phyloP scores from a whole-genome alignment of 2,797 vertebrate genomes.

The Smutsia temminckii region DNA sequence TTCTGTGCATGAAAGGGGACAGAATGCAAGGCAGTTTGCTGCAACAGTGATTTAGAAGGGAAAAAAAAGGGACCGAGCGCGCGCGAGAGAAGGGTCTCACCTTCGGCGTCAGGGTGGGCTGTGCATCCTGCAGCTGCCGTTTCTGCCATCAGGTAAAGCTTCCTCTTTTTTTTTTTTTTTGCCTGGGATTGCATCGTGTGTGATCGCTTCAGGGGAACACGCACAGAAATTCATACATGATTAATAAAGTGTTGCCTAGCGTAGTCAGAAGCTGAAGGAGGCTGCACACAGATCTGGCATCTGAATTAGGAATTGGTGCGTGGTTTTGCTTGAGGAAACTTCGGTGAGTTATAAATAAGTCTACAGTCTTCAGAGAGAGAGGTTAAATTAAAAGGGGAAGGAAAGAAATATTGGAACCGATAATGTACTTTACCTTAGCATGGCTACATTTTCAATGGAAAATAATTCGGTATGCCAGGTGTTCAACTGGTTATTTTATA shows the following conservation, averaged over 20 bases:
- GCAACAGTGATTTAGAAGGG: conserved; percentile 58
- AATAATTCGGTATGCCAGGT: neutral
- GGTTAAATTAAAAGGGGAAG: accelerated
- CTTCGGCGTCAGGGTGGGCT: neutral
- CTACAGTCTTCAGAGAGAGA: neutral
- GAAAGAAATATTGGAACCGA: neutral
- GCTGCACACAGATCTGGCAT: accelerated
- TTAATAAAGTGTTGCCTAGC: neutral
- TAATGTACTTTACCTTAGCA: neutral
- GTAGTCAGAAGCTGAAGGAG: neutral
- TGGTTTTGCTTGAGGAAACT: conserved; percentile 77
- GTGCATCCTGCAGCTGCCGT: conserved; percentile 10
- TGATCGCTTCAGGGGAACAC: conserved; percentile 22
- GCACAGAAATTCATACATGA: neutral
- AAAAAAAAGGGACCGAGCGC: neutral
- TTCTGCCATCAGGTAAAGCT: conserved; percentile 79
- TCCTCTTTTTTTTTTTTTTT: neutral
- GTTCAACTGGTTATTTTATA: conserved; percentile 2
- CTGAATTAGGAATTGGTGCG: neutral
- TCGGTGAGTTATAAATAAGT: conserved; percentile 80
- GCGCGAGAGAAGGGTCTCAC: conserved; percentile 51
- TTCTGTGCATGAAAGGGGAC: conserved; percentile 62
- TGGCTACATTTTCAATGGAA: neutral
- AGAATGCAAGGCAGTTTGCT: conserved; percentile 27
- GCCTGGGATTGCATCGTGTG: neutral